Percentiles rank a stretch among this genome's conserved stretches.
Evolutionary conservation across 2,113 vertebrate species (phyloP).

Genomic region (Tupaia tana): DNA sequence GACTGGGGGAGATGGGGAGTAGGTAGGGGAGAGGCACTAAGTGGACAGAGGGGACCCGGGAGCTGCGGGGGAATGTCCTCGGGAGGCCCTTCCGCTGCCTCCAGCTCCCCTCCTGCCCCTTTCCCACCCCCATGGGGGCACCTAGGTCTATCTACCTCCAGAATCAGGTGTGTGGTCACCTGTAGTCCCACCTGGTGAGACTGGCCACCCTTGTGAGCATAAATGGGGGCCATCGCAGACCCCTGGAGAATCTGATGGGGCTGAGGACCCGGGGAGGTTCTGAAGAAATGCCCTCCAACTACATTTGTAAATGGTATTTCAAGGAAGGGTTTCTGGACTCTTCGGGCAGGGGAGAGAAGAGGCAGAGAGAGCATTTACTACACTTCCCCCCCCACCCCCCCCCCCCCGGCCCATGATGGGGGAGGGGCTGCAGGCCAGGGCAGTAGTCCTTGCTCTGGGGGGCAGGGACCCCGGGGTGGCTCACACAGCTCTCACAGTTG

Average conservation of each 20-base stretch:
- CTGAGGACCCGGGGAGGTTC: fast-evolving
- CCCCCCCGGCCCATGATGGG: too few relatives aligned
- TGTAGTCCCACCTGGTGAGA: not conserved
- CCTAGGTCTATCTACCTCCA: not conserved
- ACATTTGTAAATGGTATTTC: not conserved
- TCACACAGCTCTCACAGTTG: not conserved
- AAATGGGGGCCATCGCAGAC: not conserved
- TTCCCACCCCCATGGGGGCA: not conserved
- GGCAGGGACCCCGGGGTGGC: too few relatives aligned
- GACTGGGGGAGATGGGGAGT: not conserved
- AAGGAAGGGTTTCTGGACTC: not conserved
- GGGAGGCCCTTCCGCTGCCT: not conserved
- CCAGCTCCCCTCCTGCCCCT: not conserved
- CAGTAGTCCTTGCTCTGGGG: not conserved
- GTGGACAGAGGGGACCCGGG: not conserved
- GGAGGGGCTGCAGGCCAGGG: not conserved
- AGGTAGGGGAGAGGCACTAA: too few relatives aligned
- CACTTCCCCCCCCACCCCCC: too few relatives aligned
- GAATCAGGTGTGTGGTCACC: too few relatives aligned
- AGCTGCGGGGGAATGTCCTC: not conserved
- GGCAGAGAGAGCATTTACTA: not conserved
- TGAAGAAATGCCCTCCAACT: not conserved
- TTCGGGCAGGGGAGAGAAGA: not conserved
- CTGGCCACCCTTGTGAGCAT: not conserved
- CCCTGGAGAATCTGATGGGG: not conserved